Conservation (phyloP, 2,888 invertebrate species). For the Apodemia mormo region DNA sequence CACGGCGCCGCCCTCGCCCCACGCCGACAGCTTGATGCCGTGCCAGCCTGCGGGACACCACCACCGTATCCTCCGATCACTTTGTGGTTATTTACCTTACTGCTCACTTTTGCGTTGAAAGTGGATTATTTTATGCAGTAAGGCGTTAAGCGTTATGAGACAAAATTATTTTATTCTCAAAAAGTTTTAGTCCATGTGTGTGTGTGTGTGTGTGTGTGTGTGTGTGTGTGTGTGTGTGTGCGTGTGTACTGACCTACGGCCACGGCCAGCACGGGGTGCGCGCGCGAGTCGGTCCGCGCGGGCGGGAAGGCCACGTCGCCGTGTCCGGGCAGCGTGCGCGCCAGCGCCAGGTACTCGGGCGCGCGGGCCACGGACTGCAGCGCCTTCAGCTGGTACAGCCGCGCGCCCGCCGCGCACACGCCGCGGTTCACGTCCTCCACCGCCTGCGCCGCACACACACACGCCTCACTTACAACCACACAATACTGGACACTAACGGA, state of each 20-base stretch:
- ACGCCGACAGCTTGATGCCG: conserved; percentile 90
- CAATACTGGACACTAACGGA: no score
- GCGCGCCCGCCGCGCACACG: conserved; percentile 93
- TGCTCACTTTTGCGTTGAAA: no score
- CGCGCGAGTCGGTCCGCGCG: conserved; percentile 87
- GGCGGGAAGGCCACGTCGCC: conserved; percentile 97
- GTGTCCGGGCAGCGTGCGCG: conserved; percentile 94
- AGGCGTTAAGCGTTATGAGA: no score
- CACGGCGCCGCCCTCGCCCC: conserved; percentile 76
- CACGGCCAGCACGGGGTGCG: conserved; percentile 86
- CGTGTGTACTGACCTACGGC: conserved; percentile 83
- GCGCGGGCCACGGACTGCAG: conserved; percentile 92
- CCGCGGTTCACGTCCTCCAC: conserved; percentile 98
- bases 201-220: no score
- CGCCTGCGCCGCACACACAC: conserved; percentile 73
- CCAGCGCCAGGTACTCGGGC: conserved; percentile 91
- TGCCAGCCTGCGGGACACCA: conserved; percentile 70
- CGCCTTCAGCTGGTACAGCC: conserved; percentile 97
- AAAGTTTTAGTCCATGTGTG: no score
- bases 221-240: conserved; percentile 33
- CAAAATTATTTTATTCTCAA: no score
- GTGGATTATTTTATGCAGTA: no score
- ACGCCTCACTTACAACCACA: no score
- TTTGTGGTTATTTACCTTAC: no score
- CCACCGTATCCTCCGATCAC: conserved; percentile 26